Evolutionary conservation across 2,113 vertebrate genomes (phyloP).

Genomic region (Sebastes fasciatus): DNA sequence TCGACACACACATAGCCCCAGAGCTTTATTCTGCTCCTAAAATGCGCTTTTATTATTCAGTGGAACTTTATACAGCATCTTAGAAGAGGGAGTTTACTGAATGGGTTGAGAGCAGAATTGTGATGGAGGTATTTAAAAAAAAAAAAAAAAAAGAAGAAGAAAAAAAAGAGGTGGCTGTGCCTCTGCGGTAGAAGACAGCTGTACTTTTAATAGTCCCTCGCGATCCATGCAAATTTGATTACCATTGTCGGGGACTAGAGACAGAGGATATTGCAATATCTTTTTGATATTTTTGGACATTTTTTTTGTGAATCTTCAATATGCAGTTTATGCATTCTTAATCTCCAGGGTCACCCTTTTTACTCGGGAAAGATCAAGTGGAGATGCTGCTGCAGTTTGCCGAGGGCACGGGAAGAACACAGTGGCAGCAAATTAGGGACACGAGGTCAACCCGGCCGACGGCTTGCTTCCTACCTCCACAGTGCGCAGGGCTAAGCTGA

Average conservation of each 20-base stretch:
- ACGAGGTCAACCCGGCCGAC: constrained; percentile 67
- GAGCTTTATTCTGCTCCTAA: constrained; percentile 70
- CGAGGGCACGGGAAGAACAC: constrained; percentile 45
- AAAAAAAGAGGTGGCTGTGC: constrained; percentile 23
- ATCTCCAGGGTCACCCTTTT: constrained; percentile 83
- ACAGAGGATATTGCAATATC: constrained; percentile 27
- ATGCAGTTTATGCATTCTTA: constrained; percentile 13
- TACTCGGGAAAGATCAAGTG: constrained; percentile 71
- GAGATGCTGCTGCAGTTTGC: constrained; percentile 60
- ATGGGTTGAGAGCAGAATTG: constrained; percentile 67
- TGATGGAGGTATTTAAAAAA: constrained; percentile 52
- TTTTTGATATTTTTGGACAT: constrained; percentile 20
- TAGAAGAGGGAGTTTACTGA: constrained; percentile 66
- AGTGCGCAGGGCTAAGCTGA: constrained; percentile 84
- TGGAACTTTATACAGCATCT: constrained; percentile 71
- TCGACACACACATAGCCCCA: constrained; percentile 57
- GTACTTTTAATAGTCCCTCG: constrained; percentile 66
- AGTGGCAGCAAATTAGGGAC: constrained; percentile 76
- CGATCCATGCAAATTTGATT: constrained; percentile 57
- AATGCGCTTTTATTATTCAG: constrained; percentile 79
- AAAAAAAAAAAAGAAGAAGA: constrained; percentile 2
- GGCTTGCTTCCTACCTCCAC: constrained; percentile 70
- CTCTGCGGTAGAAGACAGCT: constrained; percentile 61
- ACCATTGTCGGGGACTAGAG: constrained; percentile 17
- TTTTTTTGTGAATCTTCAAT: constrained; percentile 8